phyloP scores from a whole-genome alignment of 2,888 invertebrate genomes.

The Watsonalla binaria region DNA sequence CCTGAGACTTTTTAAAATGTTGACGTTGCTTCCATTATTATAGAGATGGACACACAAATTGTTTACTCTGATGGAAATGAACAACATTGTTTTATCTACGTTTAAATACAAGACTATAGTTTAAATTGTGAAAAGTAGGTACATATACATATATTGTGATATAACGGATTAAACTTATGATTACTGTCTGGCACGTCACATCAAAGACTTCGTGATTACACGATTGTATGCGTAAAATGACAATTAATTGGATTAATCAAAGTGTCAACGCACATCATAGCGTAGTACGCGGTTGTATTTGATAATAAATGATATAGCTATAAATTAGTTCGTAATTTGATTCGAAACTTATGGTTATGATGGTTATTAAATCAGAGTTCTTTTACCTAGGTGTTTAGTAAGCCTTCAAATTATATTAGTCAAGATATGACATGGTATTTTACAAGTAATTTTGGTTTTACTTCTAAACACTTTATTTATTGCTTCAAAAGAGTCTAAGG shows the following conservation, averaged over 20 bases:
- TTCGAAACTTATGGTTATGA: slow-evolving; percentile 8
- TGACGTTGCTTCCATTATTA: slow-evolving; percentile 60
- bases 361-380: neutral
- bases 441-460: too few relatives aligned
- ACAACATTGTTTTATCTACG: slow-evolving; percentile 3
- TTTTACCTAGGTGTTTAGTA: too few relatives aligned
- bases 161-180: neutral
- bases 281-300: slow-evolving; percentile 13
- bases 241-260: slow-evolving; percentile 40
- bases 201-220: slow-evolving; percentile 31
- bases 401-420: too few relatives aligned
- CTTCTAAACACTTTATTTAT: too few relatives aligned
- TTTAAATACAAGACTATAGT: neutral
- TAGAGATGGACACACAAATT: slow-evolving; percentile 54
- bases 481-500: too few relatives aligned
- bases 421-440: too few relatives aligned
- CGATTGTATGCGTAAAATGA: slow-evolving; percentile 22
- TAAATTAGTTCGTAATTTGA: slow-evolving; percentile 14
- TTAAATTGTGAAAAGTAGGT: too few relatives aligned
- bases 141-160: neutral
- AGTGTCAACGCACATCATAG: slow-evolving; percentile 30
- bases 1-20: slow-evolving; percentile 53
- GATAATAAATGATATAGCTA: slow-evolving; percentile 17
- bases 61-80: slow-evolving; percentile 41
- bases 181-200: slow-evolving; percentile 7